These are phyloP conservation scores for Acanthoscelides obtectus DNA, from an alignment of 2,888 invertebrate species.

Conservation along the genomic window DNA sequence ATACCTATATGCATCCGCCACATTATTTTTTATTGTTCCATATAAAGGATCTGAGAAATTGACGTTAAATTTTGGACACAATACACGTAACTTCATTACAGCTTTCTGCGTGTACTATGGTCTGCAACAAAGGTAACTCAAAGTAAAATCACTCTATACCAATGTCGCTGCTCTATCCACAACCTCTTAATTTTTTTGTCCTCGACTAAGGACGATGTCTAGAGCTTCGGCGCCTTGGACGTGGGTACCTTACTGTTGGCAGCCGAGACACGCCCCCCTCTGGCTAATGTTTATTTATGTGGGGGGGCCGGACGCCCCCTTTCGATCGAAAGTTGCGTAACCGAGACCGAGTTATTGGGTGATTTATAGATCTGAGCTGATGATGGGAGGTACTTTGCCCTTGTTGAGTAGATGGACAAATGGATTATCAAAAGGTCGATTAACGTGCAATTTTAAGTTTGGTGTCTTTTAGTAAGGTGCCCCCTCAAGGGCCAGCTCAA, in stretches of 20 bases:
- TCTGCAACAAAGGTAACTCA: no score
- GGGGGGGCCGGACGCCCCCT: not conserved
- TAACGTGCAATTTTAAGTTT: not conserved
- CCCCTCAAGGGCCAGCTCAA: no score
- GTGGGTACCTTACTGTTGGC: not conserved
- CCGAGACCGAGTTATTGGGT: not conserved
- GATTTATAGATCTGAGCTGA: not conserved
- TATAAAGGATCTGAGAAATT: no score
- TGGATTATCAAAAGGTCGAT: not conserved
- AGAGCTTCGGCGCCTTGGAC: not conserved
- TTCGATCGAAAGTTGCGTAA: not conserved
- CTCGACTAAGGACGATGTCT: not conserved
- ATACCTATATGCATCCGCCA: no score
- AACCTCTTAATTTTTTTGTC: not conserved
- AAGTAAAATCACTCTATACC: no score
- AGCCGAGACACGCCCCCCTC: not conserved
- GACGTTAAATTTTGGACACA: no score
- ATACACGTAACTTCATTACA: no score
- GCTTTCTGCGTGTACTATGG: no score
- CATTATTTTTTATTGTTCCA: no score
- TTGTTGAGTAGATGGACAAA: not conserved
- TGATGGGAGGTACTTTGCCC: not conserved
- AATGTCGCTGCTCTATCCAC: not conserved
- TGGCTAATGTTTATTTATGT: not conserved
- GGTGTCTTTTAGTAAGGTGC: no score